phyloP scores from a whole-genome alignment of 2,113 vertebrate genomes.

The Sapayoa aenigma region DNA sequence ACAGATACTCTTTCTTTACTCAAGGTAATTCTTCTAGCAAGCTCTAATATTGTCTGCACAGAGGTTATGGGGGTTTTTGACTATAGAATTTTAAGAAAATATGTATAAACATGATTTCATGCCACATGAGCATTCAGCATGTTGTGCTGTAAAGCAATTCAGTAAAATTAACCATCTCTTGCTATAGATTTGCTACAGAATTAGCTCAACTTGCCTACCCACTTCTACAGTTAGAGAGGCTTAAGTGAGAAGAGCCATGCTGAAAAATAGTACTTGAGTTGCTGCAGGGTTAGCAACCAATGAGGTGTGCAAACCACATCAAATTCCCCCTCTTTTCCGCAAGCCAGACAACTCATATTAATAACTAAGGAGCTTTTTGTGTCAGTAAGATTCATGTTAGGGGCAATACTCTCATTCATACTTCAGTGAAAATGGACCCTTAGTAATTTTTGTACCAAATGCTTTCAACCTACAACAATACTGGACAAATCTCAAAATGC shows the following conservation, averaged over 20 bases:
- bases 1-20: background rate
- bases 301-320: background rate
- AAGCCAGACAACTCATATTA: background rate
- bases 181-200: background rate
- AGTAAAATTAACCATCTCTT: background rate
- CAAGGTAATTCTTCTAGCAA: background rate
- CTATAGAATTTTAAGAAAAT: background rate
- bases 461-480: background rate
- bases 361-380: background rate
- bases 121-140: background rate
- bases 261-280: conserved; percentile 13
- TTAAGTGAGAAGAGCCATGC: background rate
- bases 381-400: background rate
- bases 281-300: background rate
- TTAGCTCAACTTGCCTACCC: conserved; percentile 11
- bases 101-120: background rate
- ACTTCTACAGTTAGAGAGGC: background rate
- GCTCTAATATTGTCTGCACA: background rate
- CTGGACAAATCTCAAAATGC: background rate
- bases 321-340: conserved; percentile 3
- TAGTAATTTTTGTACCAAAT: background rate
- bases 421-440: background rate
- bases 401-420: background rate
- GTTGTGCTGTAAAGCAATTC: background rate
- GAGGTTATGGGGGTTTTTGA: background rate